Base-by-base conservation (phyloP, 2,797 vertebrate genomes). In the Xenops minutus region DNA sequence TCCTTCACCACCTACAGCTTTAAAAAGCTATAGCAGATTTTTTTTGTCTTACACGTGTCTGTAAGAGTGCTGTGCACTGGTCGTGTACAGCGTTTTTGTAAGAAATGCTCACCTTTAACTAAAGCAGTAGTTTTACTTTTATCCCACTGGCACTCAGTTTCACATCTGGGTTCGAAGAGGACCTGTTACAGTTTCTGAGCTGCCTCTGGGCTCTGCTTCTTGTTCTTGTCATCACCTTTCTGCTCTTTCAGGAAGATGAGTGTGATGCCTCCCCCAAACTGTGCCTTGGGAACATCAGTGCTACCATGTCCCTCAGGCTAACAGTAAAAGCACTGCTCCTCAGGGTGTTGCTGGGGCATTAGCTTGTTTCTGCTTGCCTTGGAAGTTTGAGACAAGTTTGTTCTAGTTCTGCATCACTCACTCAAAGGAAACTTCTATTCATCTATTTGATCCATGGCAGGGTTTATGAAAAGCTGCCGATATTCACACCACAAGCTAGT, bases 81-180 rank as follows among this genome's bases (percentile, higher is more conserved):
- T 66, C 61, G 16, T 20, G 3, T 43, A 7, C 37, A 34, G 14
- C 17, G 12, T 56, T 44, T 64, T 74, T 58, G 17, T 32, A 29
- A 68, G 34, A 75, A 87, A 67, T 34, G 6, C 15, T 39, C 20
- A 8, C 34, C 17, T 41, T 62, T 72, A 23, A n/a, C 78, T 69
- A 36, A 75, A 82, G 23, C 11, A 20, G 23, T n/a, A 26, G 19
- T 87, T 87, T 54, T 21, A 17, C 13, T 85, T 78, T 63, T 72
- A 26, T 61, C n/a, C 48, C 14, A 0, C 6, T 75, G 56, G 43
- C 66, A 44, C 18, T 51, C 2, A 0, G 23, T 87, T 85, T 84
- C 72, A 56, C 54, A 51, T 18, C 4, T 0, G 2, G 18, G 14
- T 84, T 88, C 2, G 1, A 5, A 0, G 1, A 63, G 18, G 59